Evolutionary conservation across 2,113 vertebrate genomes (phyloP).

Genomic region (Rissa tridactyla): DNA sequence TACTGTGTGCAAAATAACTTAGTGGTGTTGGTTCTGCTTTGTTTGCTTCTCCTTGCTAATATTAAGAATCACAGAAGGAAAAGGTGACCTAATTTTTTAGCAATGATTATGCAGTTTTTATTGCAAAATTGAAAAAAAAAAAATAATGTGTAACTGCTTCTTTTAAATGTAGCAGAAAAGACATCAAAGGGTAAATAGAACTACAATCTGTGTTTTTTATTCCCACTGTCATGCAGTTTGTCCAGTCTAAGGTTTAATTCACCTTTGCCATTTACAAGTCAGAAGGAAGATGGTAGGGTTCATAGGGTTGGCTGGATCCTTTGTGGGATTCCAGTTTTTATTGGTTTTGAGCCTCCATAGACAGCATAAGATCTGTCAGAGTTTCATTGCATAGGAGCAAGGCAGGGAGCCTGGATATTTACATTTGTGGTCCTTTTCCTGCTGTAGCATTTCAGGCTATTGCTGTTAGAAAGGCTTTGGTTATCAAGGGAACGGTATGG

Average conservation of each 20-base stretch:
- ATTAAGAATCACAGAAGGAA: background rate
- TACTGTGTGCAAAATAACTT: background rate
- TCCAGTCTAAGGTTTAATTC: background rate
- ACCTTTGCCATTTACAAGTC: background rate
- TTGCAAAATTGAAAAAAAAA: background rate
- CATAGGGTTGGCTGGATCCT: background rate
- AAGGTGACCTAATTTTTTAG: background rate
- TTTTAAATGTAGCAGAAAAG: background rate
- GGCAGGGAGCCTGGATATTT: background rate
- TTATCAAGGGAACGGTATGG: background rate
- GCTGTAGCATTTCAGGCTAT: background rate
- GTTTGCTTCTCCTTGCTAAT: background rate
- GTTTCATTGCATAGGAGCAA: background rate
- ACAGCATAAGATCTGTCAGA: background rate
- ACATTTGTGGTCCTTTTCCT: background rate
- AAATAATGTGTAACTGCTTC: rapidly evolving
- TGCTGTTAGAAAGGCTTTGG: background rate
- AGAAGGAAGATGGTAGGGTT: background rate
- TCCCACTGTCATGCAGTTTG: background rate
- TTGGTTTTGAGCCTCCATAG: background rate
- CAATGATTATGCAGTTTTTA: background rate
- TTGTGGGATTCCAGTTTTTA: background rate
- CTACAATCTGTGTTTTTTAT: background rate
- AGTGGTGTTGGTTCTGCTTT: background rate
- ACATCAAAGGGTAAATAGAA: background rate